Percentiles rank a stretch among this genome's conserved stretches.
These are phyloP conservation scores for Chaitophorus viminalis DNA, from an alignment of 2,888 invertebrate species.

Conservation along the genomic window DNA sequence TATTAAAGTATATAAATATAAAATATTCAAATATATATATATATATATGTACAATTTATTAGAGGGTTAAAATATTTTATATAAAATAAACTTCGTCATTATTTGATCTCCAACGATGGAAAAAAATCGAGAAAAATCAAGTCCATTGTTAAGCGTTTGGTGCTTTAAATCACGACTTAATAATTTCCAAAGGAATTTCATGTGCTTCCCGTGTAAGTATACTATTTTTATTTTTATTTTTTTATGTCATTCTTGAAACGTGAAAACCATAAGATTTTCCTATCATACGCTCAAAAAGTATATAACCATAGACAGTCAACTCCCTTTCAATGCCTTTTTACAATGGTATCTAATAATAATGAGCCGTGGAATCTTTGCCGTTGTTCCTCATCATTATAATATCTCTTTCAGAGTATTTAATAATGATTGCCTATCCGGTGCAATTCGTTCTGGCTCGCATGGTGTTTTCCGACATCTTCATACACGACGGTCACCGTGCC, in stretches of 20 bases:
- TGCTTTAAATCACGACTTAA: constrained; percentile 1
- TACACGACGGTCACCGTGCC: neutral
- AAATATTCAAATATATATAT: neutral
- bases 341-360: neutral
- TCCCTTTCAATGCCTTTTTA: neutral
- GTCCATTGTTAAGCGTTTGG: constrained; percentile 13
- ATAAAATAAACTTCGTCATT: constrained; percentile 13
- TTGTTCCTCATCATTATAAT: neutral
- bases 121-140: neutral
- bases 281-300: too few relatives aligned
- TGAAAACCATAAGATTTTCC: neutral
- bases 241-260: neutral
- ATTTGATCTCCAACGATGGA: constrained; percentile 4
- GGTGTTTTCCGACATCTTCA: constrained; percentile 2
- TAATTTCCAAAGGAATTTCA: neutral
- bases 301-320: neutral
- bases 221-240: neutral
- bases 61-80: neutral
- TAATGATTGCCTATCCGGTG: constrained; percentile 42
- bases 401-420: constrained; percentile 2
- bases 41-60: neutral
- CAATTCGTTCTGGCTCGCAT: constrained; percentile 31
- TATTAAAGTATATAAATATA: neutral
- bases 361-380: constrained; percentile 12
- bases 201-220: neutral